These are phyloP conservation scores for Chromoteleia sp. DNA, from an alignment of 2,888 invertebrate genomes.

Conservation along the genomic window DNA sequence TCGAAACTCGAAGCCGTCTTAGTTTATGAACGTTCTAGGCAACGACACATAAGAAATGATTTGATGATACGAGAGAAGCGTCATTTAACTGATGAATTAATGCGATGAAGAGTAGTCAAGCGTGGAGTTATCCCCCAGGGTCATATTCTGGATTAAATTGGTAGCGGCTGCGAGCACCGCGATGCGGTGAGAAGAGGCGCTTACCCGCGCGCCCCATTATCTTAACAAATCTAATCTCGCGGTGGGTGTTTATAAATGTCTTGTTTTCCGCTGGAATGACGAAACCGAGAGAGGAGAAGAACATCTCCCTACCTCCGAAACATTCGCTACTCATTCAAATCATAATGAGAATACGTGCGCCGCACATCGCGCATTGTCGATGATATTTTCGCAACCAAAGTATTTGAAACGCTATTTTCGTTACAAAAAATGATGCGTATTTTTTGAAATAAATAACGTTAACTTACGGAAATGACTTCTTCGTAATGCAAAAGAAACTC, in stretches of 20 bases:
- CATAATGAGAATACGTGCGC: slow-evolving; percentile 70
- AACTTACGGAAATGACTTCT: no score
- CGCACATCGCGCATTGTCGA: background rate
- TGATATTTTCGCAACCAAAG: slow-evolving; percentile 24
- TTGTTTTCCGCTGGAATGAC: slow-evolving; percentile 81
- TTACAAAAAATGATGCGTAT: no score
- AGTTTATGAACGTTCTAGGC: background rate
- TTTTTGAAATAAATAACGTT: no score
- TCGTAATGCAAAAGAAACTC: no score
- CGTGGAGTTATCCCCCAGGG: slow-evolving; percentile 70
- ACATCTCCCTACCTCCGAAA: slow-evolving; percentile 28
- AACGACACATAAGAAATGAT: slow-evolving; percentile 41
- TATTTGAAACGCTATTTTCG: slow-evolving; percentile 3
- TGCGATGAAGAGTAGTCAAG: slow-evolving; percentile 62
- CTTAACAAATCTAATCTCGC: slow-evolving; percentile 84
- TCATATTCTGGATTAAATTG: slow-evolving; percentile 82
- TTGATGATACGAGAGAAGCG: slow-evolving; percentile 47
- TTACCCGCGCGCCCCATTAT: slow-evolving; percentile 82
- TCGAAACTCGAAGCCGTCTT: background rate
- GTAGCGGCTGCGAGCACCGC: slow-evolving; percentile 77
- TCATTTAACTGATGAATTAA: slow-evolving; percentile 67
- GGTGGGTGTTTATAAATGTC: slow-evolving; percentile 84
- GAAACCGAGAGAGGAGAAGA: slow-evolving; percentile 63
- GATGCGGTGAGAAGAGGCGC: slow-evolving; percentile 76
- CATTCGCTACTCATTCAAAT: slow-evolving; percentile 68